Evolutionary conservation across 1,140 invertebrate species (phyloP), one percentile per base, ranked within the genome.

Genomic region (Protaetia brevitarsis): DNA sequence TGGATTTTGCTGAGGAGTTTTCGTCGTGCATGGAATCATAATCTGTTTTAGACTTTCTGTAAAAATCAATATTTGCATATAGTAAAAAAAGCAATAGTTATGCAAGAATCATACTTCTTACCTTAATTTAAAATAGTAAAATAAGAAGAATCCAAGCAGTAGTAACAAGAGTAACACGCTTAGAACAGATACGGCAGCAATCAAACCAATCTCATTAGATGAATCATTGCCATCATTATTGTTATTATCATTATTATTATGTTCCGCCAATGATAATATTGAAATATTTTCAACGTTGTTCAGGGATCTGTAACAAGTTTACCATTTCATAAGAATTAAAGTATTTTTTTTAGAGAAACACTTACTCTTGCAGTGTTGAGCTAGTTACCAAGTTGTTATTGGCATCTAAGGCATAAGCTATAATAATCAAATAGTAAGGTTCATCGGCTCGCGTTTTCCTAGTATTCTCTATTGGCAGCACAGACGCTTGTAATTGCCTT

Each of bases 171-270:
- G 61, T 13, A 77, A 13, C 2, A 68, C 67, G 3, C 68, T 66
- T 13, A 79, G 61, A 23, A 77, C 69, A 11, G 72, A 67, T 4
- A 77, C 70, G 13, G 69, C 76, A 36, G 72, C 71, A 13, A 79
- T 74, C n/a, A 72, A 69, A 28, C 73, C 76, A 36, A 63, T 68
- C 59, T 76, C 71, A 6, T 11, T n/a, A 19, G 6, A 8, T 51
- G 6, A 10, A 19, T 51, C 41, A 19, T 51, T 19, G 16, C 21
- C n/a, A 61, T 74, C 69, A 19, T 8, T 13, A 36, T 11, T 21
- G 1, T 16, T 1, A 30, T 62, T 16, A n/a, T 21, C 16, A 29
- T 26, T 29, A 26, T 6, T 19, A 23, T 29, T 36, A 23, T 7
- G 13, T 31, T 62, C 31, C 4, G 3, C 1, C 23, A 36, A 8